Percentiles rank a stretch among this genome's conserved stretches.
Conservation (phyloP, 2,888 invertebrate species). For the Frankliniella fusca region DNA sequence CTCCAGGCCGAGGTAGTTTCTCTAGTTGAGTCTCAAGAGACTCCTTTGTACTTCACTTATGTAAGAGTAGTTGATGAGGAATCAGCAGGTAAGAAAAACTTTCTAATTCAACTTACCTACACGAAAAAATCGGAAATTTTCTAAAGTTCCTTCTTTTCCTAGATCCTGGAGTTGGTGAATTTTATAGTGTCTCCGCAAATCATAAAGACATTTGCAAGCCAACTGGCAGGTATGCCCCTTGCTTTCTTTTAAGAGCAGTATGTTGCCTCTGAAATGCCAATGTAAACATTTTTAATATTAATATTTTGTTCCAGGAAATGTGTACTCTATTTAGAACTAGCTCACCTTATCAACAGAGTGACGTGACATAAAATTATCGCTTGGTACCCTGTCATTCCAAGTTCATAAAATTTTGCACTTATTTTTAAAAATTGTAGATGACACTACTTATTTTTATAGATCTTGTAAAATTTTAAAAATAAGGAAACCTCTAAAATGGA, state of each 20-base stretch:
- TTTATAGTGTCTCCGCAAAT: slow-evolving; percentile 69
- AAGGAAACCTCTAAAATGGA: no score
- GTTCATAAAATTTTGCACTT: background rate
- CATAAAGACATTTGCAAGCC: slow-evolving; percentile 87
- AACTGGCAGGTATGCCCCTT: slow-evolving; percentile 49
- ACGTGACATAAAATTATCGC: background rate
- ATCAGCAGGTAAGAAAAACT: slow-evolving; percentile 63
- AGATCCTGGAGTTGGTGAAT: slow-evolving; percentile 77
- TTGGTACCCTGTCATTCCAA: background rate
- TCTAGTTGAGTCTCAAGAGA: slow-evolving; percentile 73
- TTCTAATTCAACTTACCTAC: slow-evolving; percentile 31
- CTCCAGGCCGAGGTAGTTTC: slow-evolving; percentile 62
- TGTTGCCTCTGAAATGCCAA: background rate
- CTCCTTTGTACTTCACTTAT: slow-evolving; percentile 69
- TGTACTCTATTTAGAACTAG: slow-evolving; percentile 63
- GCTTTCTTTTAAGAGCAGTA: slow-evolving; percentile 27
- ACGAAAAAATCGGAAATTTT: slow-evolving; percentile 28
- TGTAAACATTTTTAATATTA: slow-evolving; percentile 5
- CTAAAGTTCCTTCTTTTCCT: slow-evolving; percentile 38
- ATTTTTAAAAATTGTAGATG: background rate
- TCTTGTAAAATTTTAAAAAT: background rate
- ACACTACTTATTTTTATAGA: slow-evolving; percentile 3
- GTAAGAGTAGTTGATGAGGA: slow-evolving; percentile 70
- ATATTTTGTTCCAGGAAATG: slow-evolving; percentile 51
- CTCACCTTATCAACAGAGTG: slow-evolving; percentile 55